These are phyloP conservation scores for Darevskia mixta DNA, from an alignment of 2,797 vertebrate genomes.

Conservation along the genomic window DNA sequence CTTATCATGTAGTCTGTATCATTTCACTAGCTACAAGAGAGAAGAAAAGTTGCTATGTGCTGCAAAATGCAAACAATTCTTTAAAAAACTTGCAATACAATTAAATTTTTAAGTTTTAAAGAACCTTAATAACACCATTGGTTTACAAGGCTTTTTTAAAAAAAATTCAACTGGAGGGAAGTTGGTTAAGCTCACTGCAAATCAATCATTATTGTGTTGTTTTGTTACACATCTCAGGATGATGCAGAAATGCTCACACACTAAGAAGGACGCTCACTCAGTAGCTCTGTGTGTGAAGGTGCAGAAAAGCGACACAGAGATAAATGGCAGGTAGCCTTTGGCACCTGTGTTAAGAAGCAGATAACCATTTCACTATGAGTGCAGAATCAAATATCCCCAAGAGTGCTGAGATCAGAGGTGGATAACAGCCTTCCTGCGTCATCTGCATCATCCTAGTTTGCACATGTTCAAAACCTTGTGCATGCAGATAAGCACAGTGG, in stretches of 20 bases:
- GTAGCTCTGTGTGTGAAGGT: neutral
- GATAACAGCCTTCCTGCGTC: no score
- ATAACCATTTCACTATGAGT: neutral
- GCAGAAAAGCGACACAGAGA: neutral
- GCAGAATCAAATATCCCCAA: neutral
- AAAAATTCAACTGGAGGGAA: constrained; percentile 31
- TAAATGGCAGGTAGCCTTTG: neutral
- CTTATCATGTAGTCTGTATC: constrained; percentile 67
- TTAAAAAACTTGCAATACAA: constrained; percentile 38
- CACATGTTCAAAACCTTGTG: neutral
- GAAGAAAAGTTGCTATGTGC: constrained; percentile 46
- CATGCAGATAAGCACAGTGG: no score
- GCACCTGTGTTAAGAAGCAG: neutral
- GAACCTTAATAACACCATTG: constrained; percentile 47
- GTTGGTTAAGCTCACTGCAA: neutral
- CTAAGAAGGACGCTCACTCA: neutral
- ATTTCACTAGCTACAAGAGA: constrained; percentile 60
- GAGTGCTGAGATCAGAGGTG: neutral
- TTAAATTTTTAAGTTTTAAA: constrained; percentile 40
- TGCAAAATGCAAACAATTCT: constrained; percentile 54
- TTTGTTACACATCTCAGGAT: neutral
- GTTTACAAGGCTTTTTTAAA: constrained; percentile 42
- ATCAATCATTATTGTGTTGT: neutral
- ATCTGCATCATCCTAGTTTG: neutral
- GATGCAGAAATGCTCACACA: neutral